phyloP scores from a whole-genome alignment of 2,888 invertebrate species.

The Tineola bisselliella region DNA sequence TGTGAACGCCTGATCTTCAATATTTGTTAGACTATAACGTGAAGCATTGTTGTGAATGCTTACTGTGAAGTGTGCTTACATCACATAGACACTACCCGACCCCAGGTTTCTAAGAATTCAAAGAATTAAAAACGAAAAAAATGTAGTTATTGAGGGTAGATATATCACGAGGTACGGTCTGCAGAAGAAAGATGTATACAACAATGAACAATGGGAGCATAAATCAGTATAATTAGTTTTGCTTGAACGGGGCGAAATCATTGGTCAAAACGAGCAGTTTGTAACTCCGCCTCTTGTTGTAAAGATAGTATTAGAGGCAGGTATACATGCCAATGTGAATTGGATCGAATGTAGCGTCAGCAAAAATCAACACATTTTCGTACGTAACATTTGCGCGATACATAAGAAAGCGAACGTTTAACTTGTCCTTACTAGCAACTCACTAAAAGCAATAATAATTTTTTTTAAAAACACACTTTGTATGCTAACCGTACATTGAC shows the following conservation, averaged over 20 bases:
- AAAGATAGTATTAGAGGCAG: constrained; percentile 43
- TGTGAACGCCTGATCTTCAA: too few species aligned
- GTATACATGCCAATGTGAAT: constrained; percentile 39
- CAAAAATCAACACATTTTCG: constrained; percentile 23
- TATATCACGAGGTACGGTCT: constrained; percentile 38
- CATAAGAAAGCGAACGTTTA: too few species aligned
- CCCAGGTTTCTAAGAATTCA: neutral
- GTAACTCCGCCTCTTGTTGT: constrained; percentile 66
- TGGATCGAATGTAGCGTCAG: constrained; percentile 53
- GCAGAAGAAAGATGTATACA: constrained; percentile 67
- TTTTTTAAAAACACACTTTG: neutral
- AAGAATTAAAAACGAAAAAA: neutral
- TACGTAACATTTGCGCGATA: too few species aligned
- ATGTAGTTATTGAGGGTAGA: constrained; percentile 18
- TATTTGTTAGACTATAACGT: too few species aligned
- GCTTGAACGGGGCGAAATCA: constrained; percentile 68
- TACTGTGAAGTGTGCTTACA: too few species aligned
- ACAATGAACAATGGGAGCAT: constrained; percentile 93
- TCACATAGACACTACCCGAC: neutral
- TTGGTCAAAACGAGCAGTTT: constrained; percentile 71
- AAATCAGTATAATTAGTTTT: constrained; percentile 95
- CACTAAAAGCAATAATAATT: too few species aligned
- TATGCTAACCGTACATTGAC: neutral
- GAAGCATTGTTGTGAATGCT: too few species aligned
- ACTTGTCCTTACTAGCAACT: too few species aligned